Conservation (phyloP, 2,113 vertebrate species). For the Silurus glanis region DNA sequence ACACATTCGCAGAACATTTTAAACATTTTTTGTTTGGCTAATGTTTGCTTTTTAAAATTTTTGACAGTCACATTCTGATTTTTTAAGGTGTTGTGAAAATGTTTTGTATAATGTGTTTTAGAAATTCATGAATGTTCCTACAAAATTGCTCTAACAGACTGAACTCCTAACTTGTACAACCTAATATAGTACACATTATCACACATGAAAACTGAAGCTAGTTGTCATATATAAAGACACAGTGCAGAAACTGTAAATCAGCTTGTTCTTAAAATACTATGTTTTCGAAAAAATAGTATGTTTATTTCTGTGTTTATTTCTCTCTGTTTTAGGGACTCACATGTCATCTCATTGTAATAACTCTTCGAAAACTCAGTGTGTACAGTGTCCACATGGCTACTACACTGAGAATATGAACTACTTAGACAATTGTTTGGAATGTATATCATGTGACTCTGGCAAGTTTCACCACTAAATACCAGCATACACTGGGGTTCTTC, state of each 20-base stretch:
- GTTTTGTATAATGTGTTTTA: background rate
- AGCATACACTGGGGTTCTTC: background rate
- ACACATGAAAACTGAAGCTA: background rate
- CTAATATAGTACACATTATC: background rate
- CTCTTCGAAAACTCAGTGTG: background rate
- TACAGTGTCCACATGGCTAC: background rate
- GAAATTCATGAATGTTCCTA: background rate
- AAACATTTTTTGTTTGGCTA: background rate
- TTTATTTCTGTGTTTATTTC: background rate
- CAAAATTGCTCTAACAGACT: background rate
- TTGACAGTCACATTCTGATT: background rate
- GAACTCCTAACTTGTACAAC: background rate
- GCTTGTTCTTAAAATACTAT: background rate
- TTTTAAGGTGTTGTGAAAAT: too few species aligned
- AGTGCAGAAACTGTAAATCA: background rate
- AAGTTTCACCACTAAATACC: background rate
- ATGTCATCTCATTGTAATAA: background rate
- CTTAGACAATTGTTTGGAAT: background rate
- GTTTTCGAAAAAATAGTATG: background rate
- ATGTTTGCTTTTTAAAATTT: background rate
- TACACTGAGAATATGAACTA: background rate
- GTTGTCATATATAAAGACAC: background rate
- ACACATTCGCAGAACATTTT: background rate
- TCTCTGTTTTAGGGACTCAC: background rate
- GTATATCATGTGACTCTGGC: background rate